These are phyloP conservation scores for Hyperoplus immaculatus DNA, from an alignment of 2,797 vertebrate species.

Conservation along the genomic window DNA sequence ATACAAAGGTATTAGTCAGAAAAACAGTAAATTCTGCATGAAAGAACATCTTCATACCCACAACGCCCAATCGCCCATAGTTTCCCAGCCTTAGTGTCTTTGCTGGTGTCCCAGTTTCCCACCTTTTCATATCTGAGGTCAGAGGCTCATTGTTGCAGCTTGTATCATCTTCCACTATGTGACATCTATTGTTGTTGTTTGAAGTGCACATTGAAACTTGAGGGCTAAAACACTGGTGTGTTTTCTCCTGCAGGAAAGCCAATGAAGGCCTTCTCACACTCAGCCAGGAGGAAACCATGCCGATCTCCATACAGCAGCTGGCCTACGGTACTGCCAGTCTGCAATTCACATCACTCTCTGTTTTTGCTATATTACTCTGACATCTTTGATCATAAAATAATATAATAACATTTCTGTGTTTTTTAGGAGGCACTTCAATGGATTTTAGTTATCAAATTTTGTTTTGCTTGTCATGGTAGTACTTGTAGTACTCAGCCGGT, in stretches of 20 bases:
- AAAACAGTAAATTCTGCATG: too few relatives aligned
- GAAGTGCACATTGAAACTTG: slow-evolving; percentile 2
- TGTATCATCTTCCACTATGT: slow-evolving; percentile 30
- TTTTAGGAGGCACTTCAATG: neutral
- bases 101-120: slow-evolving; percentile 29
- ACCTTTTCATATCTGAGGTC: neutral
- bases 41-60: too few relatives aligned
- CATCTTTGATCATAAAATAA: too few relatives aligned
- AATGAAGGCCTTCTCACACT: slow-evolving; percentile 88
- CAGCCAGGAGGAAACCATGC: slow-evolving; percentile 88
- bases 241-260: slow-evolving; percentile 84
- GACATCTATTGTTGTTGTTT: slow-evolving; percentile 33
- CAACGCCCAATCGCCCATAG: too few relatives aligned
- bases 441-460: neutral
- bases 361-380: neutral
- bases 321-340: slow-evolving; percentile 82
- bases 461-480: neutral
- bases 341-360: neutral
- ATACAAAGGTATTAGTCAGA: too few relatives aligned
- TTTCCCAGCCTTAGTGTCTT: slow-evolving; percentile 3
- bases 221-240: neutral
- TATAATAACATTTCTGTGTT: too few relatives aligned
- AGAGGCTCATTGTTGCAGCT: slow-evolving; percentile 33
- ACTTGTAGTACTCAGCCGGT: neutral
- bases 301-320: slow-evolving; percentile 87